Evolutionary conservation across 2,888 invertebrate species (phyloP), one percentile per base, ranked within the genome.

Genomic region (Apodemia hepburni): DNA sequence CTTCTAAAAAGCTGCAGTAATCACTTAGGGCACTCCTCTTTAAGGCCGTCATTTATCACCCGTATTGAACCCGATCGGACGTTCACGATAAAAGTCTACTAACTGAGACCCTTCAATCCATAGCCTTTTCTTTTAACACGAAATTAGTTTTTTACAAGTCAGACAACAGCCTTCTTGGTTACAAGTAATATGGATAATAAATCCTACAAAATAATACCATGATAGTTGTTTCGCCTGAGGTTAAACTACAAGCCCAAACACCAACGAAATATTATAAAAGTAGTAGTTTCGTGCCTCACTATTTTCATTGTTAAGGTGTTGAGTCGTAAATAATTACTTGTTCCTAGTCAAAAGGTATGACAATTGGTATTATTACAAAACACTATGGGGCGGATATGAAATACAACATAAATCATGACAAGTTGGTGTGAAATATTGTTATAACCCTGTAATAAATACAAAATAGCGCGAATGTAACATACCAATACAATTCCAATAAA

Each of bases 1-100:
- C 71, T 69, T 70, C 72, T 68, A 70, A 76, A 81, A 79, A 79
- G 83, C 87, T 85, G 87, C 86, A 87, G 86, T 87, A 89, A 89
- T 89, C 87, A 89, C 90, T 89, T 87, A 87, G 79, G 81, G 83
- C 87, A 76, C 86, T 74, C 87, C 87, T 71, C 71, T 71, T 72
- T 69, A 70, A 71, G 70, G 70, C 64, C 70, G 73, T 79, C 81
- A 78, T 88, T 82, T 83, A 83, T 88, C 84, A 82, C 75, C 73
- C 77, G 77, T 81, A 82, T 79, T 80, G 80, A 76, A 75, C 75
- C 68, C 75, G 76, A 76, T 78, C 74, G 54, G 27, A 74, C 75
- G 78, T 81, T 80, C 77, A 71, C 65, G 65, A 49, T 61, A 54
- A 29, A n/a, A 27, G 15, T 54, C 45, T 42, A 42, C 42, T 45